Evolutionary conservation across 2,797 vertebrate genomes (phyloP), one percentile per base, ranked within the genome.

Genomic region (Lutjanus argentimaculatus): DNA sequence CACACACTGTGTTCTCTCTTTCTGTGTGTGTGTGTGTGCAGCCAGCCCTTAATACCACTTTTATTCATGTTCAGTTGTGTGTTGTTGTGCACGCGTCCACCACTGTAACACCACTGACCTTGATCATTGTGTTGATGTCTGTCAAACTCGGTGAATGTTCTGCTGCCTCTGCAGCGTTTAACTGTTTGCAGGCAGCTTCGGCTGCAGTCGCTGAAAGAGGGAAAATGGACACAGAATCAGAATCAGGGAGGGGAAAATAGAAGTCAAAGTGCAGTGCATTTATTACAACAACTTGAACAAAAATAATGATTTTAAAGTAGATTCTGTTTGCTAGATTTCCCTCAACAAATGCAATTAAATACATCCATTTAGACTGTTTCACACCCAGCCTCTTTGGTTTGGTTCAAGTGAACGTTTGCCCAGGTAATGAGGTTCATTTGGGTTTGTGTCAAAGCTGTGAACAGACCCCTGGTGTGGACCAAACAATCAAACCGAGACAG

Each of bases 41-140:
- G 49, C 5, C 64, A 57, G 36, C 40, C 56, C 45, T 56, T 69
- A 72, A 77, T n/a, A 61, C 30, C 17, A 1, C 64, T 51, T 65
- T 75, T 73, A 82, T 67, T 78, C 48, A 64, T 17, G 9, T 71
- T 61, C 43, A 58, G 53, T 42, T 65, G 75, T 55, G 58, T 79
- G 59, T 75, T 57, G 36, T 12, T 68, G 46, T 62, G 74, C 36
- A 55, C 7, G 12, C 11, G 0, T 48, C n/a, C 6, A 1, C 11
- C 51, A 7, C 5, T 30, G 2, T 52, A 77, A 72, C 53, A 55
- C 4, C 57, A 3, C 77, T 68, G 76, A 86, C 84, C 85, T 86
- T 87, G 66, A 73, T 75, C 68, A 74, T 67, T 83, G 70, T 86
- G 80, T 82, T 72, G 51, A 68, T 68, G 67, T 82, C 80, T 86